Percentiles rank a stretch among this genome's conserved stretches.
These are phyloP conservation scores for Sebastes baramenuke DNA, from an alignment of 2,797 vertebrate genomes.

Conservation along the genomic window DNA sequence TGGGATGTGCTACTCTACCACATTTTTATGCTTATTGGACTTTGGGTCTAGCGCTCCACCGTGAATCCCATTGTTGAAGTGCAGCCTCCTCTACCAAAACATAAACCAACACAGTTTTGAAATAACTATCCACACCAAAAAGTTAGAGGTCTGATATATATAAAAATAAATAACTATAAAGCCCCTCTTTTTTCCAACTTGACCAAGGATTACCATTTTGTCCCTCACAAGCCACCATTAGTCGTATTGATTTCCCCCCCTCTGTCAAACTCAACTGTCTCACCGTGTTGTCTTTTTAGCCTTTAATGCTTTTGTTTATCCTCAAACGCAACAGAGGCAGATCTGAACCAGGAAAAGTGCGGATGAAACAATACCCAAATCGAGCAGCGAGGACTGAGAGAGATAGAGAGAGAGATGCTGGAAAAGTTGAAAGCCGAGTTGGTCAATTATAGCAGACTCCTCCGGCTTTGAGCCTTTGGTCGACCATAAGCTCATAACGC, in stretches of 20 bases:
- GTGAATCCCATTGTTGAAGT: accelerated
- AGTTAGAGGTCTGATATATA: neutral
- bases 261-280: slow-evolving; percentile 24
- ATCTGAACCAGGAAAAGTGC: slow-evolving; percentile 11
- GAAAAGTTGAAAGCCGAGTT: slow-evolving; percentile 58
- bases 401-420: slow-evolving; percentile 10
- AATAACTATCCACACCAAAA: neutral
- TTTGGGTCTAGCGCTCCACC: too few relatives aligned
- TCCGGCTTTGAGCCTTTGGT: slow-evolving; percentile 58
- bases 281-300: slow-evolving; percentile 29
- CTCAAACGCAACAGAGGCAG: slow-evolving; percentile 30
- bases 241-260: slow-evolving; percentile 34
- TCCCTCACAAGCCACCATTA: slow-evolving; percentile 45
- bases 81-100: accelerated
- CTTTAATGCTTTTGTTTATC: slow-evolving; percentile 58
- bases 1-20: too few relatives aligned
- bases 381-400: slow-evolving; percentile 13
- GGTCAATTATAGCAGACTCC: slow-evolving; percentile 72
- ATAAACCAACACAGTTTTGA: too few relatives aligned
- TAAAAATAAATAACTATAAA: neutral
- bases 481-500: slow-evolving; percentile 37
- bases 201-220: slow-evolving; percentile 23
- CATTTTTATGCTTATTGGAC: too few relatives aligned
- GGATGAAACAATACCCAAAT: slow-evolving; percentile 45
- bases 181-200: neutral